Evolutionary conservation across 2,113 vertebrate genomes (phyloP).

Genomic region (Salvelinus sp.): DNA sequence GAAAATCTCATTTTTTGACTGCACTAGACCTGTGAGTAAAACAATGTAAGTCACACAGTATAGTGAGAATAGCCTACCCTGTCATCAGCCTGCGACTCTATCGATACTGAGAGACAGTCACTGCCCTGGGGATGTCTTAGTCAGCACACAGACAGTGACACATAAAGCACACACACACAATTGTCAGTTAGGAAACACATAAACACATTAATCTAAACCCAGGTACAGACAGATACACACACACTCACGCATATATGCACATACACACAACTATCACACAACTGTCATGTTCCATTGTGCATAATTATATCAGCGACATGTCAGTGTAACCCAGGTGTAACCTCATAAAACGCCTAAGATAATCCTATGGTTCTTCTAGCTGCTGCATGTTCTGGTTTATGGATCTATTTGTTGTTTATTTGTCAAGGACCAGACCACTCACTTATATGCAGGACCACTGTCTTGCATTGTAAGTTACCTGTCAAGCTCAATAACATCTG

Average conservation of each 20-base stretch:
- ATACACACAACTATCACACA: too few species aligned
- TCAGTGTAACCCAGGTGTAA: conserved; percentile 27
- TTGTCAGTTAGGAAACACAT: conserved; percentile 32
- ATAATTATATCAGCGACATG: conserved; percentile 54
- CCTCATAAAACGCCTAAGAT: conserved; percentile 52
- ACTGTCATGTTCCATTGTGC: conserved; percentile 13
- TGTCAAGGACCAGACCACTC: not conserved
- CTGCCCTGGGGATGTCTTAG: conserved; percentile 21
- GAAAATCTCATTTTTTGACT: too few species aligned
- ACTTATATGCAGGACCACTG: too few species aligned
- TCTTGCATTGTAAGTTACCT: too few species aligned
- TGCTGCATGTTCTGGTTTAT: conserved; percentile 12
- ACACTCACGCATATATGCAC: too few species aligned
- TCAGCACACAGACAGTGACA: conserved; percentile 48
- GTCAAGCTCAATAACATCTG: too few species aligned
- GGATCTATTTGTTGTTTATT: not conserved
- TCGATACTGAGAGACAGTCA: not conserved
- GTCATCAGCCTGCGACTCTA: not conserved
- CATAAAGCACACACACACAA: conserved; percentile 35
- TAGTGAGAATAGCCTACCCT: not conserved
- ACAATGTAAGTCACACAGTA: too few species aligned
- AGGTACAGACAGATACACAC: not conserved
- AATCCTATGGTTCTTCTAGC: conserved; percentile 44
- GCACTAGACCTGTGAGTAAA: too few species aligned
- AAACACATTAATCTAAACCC: not conserved